These are phyloP conservation scores for Drosophila lacicola DNA, from an alignment of 2,888 invertebrate genomes.

Conservation along the genomic window DNA sequence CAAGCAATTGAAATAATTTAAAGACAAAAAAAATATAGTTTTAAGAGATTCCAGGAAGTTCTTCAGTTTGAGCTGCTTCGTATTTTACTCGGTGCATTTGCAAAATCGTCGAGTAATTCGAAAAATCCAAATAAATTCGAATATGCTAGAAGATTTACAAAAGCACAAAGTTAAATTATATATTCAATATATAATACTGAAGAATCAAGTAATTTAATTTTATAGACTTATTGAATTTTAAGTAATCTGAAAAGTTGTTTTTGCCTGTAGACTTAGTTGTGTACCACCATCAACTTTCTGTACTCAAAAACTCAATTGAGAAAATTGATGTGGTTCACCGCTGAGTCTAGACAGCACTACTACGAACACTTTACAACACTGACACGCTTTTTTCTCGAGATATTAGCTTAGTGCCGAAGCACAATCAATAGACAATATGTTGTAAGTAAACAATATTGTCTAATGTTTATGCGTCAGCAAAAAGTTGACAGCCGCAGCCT, in stretches of 20 bases:
- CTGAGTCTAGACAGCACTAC: not conserved
- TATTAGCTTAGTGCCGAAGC: not conserved
- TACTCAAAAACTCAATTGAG: too few species aligned
- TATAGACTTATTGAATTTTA: too few species aligned
- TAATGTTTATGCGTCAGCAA: slow-evolving; percentile 3
- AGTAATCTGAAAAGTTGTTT: not conserved
- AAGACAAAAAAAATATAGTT: too few species aligned
- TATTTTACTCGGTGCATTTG: not conserved
- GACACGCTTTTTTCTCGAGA: not conserved
- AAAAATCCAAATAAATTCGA: not conserved
- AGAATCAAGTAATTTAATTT: not conserved
- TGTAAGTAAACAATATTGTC: slow-evolving; percentile 5
- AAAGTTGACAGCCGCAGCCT: not conserved
- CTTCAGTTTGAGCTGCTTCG: too few species aligned
- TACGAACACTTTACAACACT: not conserved
- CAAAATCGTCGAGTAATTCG: slow-evolving; percentile 5
- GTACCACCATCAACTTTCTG: slow-evolving; percentile 19
- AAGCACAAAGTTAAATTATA: not conserved
- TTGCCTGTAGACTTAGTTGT: not conserved
- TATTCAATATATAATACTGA: not conserved
- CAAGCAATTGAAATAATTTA: not conserved
- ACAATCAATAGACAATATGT: slow-evolving; percentile 20
- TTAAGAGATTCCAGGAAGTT: too few species aligned
- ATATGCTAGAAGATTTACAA: slow-evolving; percentile 7
- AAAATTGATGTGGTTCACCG: slow-evolving; percentile 15